Base-by-base conservation (phyloP, 2,797 vertebrate genomes). In the Loris lydekkerianus region DNA sequence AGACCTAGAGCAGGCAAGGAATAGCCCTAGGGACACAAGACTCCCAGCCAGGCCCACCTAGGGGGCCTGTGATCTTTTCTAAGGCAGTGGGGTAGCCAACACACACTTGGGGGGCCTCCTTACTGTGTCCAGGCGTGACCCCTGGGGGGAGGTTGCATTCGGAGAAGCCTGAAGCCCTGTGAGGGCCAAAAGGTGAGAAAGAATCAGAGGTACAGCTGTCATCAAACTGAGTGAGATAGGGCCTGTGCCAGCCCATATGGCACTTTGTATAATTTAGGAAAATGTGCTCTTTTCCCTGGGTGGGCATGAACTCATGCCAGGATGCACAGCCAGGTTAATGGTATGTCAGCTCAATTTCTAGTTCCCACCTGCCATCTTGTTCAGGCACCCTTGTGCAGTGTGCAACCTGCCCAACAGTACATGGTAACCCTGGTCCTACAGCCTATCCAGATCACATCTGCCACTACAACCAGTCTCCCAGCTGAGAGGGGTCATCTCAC, bases 131-230 rank as follows among this genome's bases (percentile, higher is more conserved):
- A 49, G 89, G 83, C 10, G 13, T 82, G 82, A 81, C 23, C 86
- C 77, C 92, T 31, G 61, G 37, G 43, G 56, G n/a, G 23, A 94
- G 25, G 87, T 0, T 78, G 81, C 34, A 25, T 31, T 82, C 69
- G 58, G 69, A 86, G 80, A 56, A 56, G 86, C 46, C 83, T 40
- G 25, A 87, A 53, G 73, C 61, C 78, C 58, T 85, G 29, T 65
- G 90, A 96, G 29, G 80, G 80, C 87, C n/a, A 2, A 23, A 70
- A 76, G 69, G 73, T 56, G 60, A 90, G 60, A 76, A 78, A 37
- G 43, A 40, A 53, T 37, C 56, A 40, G 70, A 76, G 75, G 49
- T 60, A 70, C 43, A 61, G 23, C 15, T 61, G 18, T 53, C 34
- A 37, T 86, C 78, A 70, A 21, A 86, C 14, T 0, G 20, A 60